Conservation (phyloP, 1,140 invertebrate species). For the Sipha flava region DNA sequence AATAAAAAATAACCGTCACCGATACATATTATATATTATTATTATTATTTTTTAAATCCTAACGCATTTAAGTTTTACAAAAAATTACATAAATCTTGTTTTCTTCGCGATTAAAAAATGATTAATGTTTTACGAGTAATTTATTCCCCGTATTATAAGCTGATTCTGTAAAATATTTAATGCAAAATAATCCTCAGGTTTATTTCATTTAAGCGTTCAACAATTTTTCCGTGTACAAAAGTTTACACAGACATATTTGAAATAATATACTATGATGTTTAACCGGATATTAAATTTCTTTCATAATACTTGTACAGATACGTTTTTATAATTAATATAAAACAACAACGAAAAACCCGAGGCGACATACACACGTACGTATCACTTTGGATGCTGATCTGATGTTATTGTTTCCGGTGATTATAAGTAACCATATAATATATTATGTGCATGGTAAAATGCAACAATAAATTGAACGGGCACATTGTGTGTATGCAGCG, state of each 20-base stretch:
- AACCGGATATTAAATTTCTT: neutral
- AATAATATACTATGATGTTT: too few relatives aligned
- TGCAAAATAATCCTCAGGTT: neutral
- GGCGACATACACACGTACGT: neutral
- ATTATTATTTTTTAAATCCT: neutral
- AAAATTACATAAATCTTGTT: neutral
- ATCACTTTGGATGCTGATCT: neutral
- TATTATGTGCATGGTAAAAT: too few relatives aligned
- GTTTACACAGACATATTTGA: neutral
- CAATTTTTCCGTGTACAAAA: neutral
- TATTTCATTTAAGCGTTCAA: neutral
- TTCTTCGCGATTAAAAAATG: neutral
- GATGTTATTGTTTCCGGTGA: too few relatives aligned
- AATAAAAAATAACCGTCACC: too few relatives aligned
- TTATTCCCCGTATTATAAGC: neutral
- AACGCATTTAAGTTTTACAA: neutral
- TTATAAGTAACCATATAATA: too few relatives aligned
- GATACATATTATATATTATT: too few relatives aligned
- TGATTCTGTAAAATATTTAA: neutral
- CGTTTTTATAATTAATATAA: neutral
- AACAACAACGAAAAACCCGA: neutral
- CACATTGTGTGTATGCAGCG: too few relatives aligned
- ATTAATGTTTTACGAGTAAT: neutral
- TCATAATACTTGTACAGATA: neutral
- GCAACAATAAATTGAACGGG: too few relatives aligned